A percentile compares a stretch with the other conserved stretches of the same genome.
Conservation (phyloP, 2,888 invertebrate genomes). For the Ceratothoa steindachneri region DNA sequence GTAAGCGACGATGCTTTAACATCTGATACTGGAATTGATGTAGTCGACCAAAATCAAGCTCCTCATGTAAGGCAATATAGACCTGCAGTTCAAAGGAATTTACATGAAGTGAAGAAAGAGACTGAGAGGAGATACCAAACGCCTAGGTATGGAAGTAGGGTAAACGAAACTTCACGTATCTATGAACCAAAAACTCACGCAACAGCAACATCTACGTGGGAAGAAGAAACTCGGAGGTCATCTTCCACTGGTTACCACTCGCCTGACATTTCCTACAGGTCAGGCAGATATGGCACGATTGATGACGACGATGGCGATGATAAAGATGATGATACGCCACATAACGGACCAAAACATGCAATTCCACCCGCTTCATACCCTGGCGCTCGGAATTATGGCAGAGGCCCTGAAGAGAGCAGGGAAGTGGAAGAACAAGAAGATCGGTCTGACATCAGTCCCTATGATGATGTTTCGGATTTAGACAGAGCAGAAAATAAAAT, state of each 20-base stretch:
- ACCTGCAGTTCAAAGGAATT: not conserved
- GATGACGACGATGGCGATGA: not conserved
- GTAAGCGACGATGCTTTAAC: not conserved
- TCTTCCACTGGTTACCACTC: not conserved
- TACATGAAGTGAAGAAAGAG: not conserved
- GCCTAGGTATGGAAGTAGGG: not conserved
- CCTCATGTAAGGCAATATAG: not conserved
- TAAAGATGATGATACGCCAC: not conserved
- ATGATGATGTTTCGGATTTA: slow-evolving; percentile 16
- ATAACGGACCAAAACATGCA: too few relatives aligned
- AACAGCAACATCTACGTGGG: not conserved
- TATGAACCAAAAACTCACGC: not conserved
- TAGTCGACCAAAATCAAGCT: not conserved
- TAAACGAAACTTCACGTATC: not conserved
- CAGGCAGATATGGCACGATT: not conserved
- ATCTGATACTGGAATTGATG: not conserved
- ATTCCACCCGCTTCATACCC: too few relatives aligned
- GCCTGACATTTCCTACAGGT: not conserved
- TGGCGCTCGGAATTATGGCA: too few relatives aligned
- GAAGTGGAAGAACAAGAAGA: slow-evolving; percentile 9
- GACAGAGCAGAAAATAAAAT: slow-evolving; percentile 1
- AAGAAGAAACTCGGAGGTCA: not conserved
- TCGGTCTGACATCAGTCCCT: slow-evolving; percentile 38
- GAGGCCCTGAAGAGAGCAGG: too few relatives aligned
- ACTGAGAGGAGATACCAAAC: not conserved